Conservation (phyloP, 2,888 invertebrate species). For the Aleiodes testaceus region DNA sequence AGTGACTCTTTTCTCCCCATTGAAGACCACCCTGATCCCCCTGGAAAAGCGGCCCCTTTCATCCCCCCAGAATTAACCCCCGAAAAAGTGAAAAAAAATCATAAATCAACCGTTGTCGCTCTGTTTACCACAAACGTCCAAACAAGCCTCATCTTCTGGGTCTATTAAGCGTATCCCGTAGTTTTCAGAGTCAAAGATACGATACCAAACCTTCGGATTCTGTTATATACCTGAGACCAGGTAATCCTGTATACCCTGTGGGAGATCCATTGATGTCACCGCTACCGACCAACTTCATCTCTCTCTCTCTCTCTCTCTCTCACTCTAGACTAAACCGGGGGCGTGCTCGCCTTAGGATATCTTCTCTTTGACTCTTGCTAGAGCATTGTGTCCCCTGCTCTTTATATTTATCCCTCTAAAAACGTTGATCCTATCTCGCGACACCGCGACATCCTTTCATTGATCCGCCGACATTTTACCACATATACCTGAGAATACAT, state of each 20-base stretch:
- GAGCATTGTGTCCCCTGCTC: slow-evolving; percentile 37
- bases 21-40: slow-evolving; percentile 55
- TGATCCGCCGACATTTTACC: slow-evolving; percentile 66
- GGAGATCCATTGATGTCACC: slow-evolving; percentile 60
- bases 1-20: slow-evolving; percentile 13
- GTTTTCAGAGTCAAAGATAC: slow-evolving; percentile 60
- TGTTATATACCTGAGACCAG: slow-evolving; percentile 40
- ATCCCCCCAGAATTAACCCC: slow-evolving; percentile 53
- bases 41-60: slow-evolving; percentile 60
- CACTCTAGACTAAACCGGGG: slow-evolving; percentile 32
- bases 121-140: slow-evolving; percentile 73
- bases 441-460: slow-evolving; percentile 67
- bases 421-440: slow-evolving; percentile 64
- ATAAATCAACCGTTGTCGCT: slow-evolving; percentile 72
- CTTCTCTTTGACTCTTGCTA: slow-evolving; percentile 19
- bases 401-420: slow-evolving; percentile 49
- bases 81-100: slow-evolving; percentile 40
- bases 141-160: slow-evolving; percentile 66
- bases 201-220: slow-evolving; percentile 29
- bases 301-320: background rate
- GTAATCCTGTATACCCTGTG: slow-evolving; percentile 46
- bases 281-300: slow-evolving; percentile 41
- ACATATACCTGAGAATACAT: background rate
- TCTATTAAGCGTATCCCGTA: slow-evolving; percentile 68
- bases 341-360: slow-evolving; percentile 42